Base-by-base conservation (phyloP, 2,113 vertebrate species). In the Halcyon malimbica region DNA sequence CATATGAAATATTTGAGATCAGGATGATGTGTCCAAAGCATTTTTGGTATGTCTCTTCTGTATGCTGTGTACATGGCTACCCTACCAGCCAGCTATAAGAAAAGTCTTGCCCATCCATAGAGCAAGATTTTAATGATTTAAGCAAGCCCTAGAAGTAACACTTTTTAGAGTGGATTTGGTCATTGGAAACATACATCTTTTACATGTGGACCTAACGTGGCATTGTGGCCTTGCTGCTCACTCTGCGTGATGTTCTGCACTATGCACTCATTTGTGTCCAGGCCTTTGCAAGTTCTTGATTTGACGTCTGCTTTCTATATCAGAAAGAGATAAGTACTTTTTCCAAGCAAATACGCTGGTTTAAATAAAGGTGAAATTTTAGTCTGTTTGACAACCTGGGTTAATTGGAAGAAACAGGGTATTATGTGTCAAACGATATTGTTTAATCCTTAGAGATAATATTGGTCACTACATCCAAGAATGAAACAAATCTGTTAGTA, bases 351-450 rank as follows among this genome's bases (percentile, higher is more conserved):
- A 69, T 48, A 15, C 0, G 11, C 51, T 87, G 35, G 64, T 95
- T 91, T 74, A 85, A 91, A n/a, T 54, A 15, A 80, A 89, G 68
- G 28, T 64, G 81, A 83, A 79, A 54, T 79, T 91, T 65, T 60
- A 62, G 68, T 87, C 28, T 31, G 2, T 87, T 65, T 56, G 78
- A 87, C 67, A 89, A 37, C 51, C 86, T 73, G 67, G 70, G 53
- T 69, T 79, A 60, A 76, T 80, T 90, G 80, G 89, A 92, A 96
- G 73, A 89, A 94, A 93, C 83, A 77, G 79, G 79, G 87, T 89
- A 76, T 81, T 44, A 10, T 7, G 37, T 26, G 42, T 75, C n/a
- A 70, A 88, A 73, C 63, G 31, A 25, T 20, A 2, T 64, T 31
- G 12, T 53, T 75, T 62, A 42, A 64, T n/a, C 51, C 70, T 86